Base-by-base conservation (phyloP, 1,140 invertebrate species). In the Trinorchestia longiramus region DNA sequence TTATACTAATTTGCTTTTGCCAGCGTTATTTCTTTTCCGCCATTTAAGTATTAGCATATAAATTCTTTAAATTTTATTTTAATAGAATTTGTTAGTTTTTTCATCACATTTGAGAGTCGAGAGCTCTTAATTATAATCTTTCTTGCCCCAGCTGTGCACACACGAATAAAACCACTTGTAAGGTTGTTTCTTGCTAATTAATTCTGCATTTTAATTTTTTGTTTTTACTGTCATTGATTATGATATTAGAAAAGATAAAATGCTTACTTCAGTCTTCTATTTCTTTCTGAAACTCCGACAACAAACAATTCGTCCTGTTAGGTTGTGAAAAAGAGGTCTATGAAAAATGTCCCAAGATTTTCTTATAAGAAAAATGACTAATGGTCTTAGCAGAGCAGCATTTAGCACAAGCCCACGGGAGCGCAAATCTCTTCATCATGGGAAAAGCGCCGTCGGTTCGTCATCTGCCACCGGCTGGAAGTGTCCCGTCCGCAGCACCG, bases 401-500 rank as follows among this genome's bases (percentile, higher is more conserved):
- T 77, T 77, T 77, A 77, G 62, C 62, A 36, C 62, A 36, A 53
- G 47, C 47, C 19, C 47, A 53, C 47, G 19, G 6, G 15, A 77
- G 62, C 62, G 62, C 62, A 77, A 77, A 77, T 77, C 62, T 77
- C 62, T 77, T 77, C 62, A 77, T 77, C 62, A 77, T 36, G 15
- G 11, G 28, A 36, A 77, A 77, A 77, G 62, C 62, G 62, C 11
- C 11, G 62, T 77, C 62, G 62, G 62, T 77, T 15, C 62, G 62
- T 77, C 62, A 77, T 77, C 62, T 77, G 88, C 4, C 88, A 90
- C 15, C 88, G 43, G 36, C 88, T 42, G 88, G 88, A 90, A 90
- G 88, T 43, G 41, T 41, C 88, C 88, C 88, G 62, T 90, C 92
- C 43, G 43, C 92, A 43, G 44, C 43, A 45, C 92, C 92, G 92